phyloP scores from a whole-genome alignment of 1,140 invertebrate species.

The Melitaea cinxia region DNA sequence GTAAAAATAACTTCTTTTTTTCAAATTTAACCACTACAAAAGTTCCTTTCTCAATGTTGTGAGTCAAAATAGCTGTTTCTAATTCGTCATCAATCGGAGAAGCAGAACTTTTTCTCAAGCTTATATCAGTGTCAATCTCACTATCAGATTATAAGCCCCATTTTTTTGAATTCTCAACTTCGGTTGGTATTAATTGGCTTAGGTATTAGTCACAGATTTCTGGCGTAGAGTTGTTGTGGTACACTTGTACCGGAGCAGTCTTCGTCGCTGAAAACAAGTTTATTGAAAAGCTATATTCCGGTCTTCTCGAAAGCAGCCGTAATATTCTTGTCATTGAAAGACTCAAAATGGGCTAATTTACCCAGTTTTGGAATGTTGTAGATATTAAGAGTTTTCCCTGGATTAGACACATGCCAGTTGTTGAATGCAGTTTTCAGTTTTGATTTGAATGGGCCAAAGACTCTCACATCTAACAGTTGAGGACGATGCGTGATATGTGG shows the following conservation, averaged over 20 bases:
- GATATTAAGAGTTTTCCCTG: conserved; percentile 14
- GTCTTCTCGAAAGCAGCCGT: conserved; percentile 45
- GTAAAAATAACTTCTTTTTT: no score
- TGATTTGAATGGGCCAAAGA: conserved; percentile 27
- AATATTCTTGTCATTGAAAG: conserved; percentile 44
- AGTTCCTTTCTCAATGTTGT: no score
- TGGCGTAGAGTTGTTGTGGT: background rate
- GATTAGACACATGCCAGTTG: conserved; percentile 15
- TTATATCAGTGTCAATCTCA: no score
- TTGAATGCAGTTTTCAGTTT: conserved; percentile 29
- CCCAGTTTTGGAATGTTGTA: conserved; percentile 14
- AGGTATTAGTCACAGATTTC: no score
- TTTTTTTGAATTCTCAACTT: no score
- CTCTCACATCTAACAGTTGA: conserved; percentile 19
- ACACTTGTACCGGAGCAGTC: conserved; percentile 37
- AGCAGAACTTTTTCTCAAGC: no score
- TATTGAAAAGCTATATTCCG: conserved; percentile 53
- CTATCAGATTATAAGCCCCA: no score
- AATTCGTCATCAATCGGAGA: no score
- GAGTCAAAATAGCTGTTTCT: no score
- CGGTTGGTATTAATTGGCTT: no score
- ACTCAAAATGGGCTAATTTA: conserved; percentile 18
- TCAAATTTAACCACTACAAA: no score
- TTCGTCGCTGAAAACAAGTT: conserved; percentile 47
- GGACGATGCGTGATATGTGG: conserved; percentile 25